Base-by-base conservation (phyloP, 1,140 invertebrate genomes). In the Hylaeus volcanicus region DNA sequence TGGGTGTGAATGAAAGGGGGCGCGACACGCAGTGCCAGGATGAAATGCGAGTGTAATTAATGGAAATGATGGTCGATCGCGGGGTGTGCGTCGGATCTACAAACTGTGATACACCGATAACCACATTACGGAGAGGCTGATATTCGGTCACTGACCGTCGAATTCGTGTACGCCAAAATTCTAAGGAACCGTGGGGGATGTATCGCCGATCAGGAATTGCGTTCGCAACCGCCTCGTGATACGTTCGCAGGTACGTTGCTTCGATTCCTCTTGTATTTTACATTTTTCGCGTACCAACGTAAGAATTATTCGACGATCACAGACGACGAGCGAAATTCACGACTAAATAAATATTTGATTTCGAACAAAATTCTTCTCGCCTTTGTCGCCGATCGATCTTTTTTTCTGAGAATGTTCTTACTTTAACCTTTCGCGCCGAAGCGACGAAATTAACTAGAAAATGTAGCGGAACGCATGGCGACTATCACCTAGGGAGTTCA, bases 11-110 rank as follows among this genome's bases (percentile, higher is more conserved):
- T 79, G 78, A 76, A 75, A 84, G 75, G 68, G 76, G 81, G 77
- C 65, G 74, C 73, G 69, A 75, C 72, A 72, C 66, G 64, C 76
- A 70, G 76, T 66, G 83, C 74, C 72, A 77, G 72, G 61, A 71
- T 73, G 77, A 72, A 72, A 86, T 72, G 83, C 84, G 80, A 86
- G 84, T 86, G 84, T 82, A 68, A 78, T 85, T 80, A 84, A 86
- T 78, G 79, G 79, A 81, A 80, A 85, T 55, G 80, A 85, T 85
- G 78, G 78, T 85, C 74, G 83, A 85, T 86, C 83, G 84, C 70
- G 84, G 79, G 74, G 60, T 55, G 77, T 74, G 83, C 70, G 83
- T 72, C 51, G 79, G 60, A 85, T 74, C 45, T 78, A 74, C 70
- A 74, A 78, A 85, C 83, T 85, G 84, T 86, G 84, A 85, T 86